Percentiles rank a stretch among this genome's conserved stretches.
Evolutionary conservation across 2,888 invertebrate species (phyloP).

Genomic region (Azorinus chamasolen): DNA sequence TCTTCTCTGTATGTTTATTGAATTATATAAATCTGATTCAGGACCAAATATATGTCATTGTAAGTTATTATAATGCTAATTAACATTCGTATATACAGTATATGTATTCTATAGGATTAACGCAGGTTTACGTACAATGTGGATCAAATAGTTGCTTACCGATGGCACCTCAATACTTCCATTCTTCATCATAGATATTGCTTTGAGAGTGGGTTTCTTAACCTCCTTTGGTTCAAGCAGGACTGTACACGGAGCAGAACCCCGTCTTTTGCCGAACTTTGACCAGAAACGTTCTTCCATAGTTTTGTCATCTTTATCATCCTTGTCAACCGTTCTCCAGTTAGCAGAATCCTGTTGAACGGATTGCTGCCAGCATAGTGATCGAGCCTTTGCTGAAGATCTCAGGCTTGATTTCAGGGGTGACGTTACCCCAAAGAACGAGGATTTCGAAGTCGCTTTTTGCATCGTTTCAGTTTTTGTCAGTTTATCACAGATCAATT

Average conservation of each 20-base stretch:
- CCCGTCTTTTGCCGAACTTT: constrained; percentile 19
- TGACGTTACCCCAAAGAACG: constrained; percentile 33
- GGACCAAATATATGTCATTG: too few relatives aligned
- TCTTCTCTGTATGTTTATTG: too few relatives aligned
- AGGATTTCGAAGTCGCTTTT: constrained; percentile 30
- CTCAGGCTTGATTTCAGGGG: constrained; percentile 36
- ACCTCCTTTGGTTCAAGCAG: constrained; percentile 12
- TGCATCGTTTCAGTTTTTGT: constrained; percentile 11
- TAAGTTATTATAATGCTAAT: too few relatives aligned
- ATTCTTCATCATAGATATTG: constrained; percentile 44
- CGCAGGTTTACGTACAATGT: too few relatives aligned
- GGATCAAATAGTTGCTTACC: too few relatives aligned
- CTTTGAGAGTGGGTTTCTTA: constrained; percentile 37
- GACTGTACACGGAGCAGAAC: constrained; percentile 48
- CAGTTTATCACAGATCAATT: too few relatives aligned
- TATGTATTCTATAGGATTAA: too few relatives aligned
- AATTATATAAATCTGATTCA: too few relatives aligned
- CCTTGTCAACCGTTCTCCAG: constrained; percentile 35
- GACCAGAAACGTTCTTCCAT: constrained; percentile 12
- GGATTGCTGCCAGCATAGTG: constrained; percentile 46
- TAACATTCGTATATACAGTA: too few relatives aligned
- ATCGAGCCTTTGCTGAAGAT: constrained; percentile 33
- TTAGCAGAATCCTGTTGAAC: constrained; percentile 39
- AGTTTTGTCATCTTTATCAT: not conserved
- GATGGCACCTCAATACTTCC: constrained; percentile 48